Evolutionary conservation across 2,797 vertebrate species (phyloP).

Genomic region (Tapirus indicus): DNA sequence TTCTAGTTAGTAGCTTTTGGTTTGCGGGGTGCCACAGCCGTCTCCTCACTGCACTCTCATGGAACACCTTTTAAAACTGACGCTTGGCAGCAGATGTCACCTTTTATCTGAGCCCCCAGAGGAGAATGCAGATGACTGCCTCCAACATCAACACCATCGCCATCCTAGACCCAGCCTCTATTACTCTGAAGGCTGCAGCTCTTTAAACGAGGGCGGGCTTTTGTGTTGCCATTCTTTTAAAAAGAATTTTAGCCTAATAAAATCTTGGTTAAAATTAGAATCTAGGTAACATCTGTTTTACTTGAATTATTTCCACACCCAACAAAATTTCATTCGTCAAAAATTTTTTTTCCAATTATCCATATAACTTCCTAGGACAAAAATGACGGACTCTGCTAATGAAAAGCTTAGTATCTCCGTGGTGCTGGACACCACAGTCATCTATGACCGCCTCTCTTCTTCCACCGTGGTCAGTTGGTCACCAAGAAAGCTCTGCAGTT

Average conservation of each 20-base stretch:
- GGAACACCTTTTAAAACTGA: neutral
- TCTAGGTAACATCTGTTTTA: neutral
- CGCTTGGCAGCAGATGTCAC: neutral
- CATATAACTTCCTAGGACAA: neutral
- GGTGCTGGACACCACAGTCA: neutral
- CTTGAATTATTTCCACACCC: neutral
- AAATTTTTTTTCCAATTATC: neutral
- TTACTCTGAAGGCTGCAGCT: neutral
- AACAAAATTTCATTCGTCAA: neutral
- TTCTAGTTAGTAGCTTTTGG: neutral
- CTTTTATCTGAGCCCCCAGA: neutral
- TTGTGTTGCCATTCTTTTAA: neutral
- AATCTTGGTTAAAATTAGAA: neutral
- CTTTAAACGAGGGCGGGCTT: neutral
- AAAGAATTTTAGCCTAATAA: neutral
- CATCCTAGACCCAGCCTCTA: neutral
- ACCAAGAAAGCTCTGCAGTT: neutral
- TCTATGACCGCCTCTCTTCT: neutral
- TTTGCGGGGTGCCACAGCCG: neutral
- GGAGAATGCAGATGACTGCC: neutral
- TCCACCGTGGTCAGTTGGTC: neutral
- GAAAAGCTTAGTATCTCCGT: neutral
- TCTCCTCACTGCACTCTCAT: neutral
- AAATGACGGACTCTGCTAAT: neutral
- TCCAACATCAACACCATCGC: neutral